phyloP scores from a whole-genome alignment of 2,888 invertebrate species.

The Tenodera sinensis region DNA sequence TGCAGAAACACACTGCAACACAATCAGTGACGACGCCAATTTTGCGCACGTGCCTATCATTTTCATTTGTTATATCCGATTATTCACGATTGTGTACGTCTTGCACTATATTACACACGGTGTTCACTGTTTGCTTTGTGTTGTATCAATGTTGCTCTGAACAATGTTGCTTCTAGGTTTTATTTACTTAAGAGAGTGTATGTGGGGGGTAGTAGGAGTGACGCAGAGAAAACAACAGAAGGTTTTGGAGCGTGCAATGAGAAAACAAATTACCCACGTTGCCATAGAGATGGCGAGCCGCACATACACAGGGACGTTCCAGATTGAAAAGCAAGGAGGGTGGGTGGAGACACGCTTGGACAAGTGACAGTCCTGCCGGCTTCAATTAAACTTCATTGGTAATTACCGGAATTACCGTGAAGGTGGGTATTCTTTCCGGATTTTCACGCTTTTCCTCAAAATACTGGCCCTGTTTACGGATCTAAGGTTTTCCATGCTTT shows the following conservation, averaged over 20 bases:
- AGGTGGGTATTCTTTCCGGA: not conserved
- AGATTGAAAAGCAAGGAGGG: constrained; percentile 7
- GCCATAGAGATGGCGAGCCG: not conserved
- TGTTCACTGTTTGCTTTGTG: not conserved
- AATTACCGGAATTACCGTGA: not conserved
- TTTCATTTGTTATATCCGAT: too few species aligned
- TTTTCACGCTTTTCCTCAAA: not conserved
- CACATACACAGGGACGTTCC: not conserved
- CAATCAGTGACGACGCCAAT: not conserved
- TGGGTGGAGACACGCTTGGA: not conserved
- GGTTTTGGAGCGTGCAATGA: constrained; percentile 18
- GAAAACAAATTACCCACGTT: constrained; percentile 12
- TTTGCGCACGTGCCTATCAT: not conserved
- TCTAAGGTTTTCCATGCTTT: not conserved
- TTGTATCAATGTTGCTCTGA: not conserved
- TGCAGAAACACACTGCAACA: not conserved
- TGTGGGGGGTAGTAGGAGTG: constrained; percentile 3
- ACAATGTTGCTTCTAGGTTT: not conserved
- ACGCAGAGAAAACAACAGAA: not conserved
- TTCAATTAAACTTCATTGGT: not conserved
- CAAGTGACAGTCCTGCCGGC: not conserved
- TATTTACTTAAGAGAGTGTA: not conserved
- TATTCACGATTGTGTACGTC: not conserved
- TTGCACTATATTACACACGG: not conserved
- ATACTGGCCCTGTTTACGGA: not conserved